Base-by-base conservation (phyloP, 2,797 vertebrate genomes). In the Sebastiscus albofasciatus region DNA sequence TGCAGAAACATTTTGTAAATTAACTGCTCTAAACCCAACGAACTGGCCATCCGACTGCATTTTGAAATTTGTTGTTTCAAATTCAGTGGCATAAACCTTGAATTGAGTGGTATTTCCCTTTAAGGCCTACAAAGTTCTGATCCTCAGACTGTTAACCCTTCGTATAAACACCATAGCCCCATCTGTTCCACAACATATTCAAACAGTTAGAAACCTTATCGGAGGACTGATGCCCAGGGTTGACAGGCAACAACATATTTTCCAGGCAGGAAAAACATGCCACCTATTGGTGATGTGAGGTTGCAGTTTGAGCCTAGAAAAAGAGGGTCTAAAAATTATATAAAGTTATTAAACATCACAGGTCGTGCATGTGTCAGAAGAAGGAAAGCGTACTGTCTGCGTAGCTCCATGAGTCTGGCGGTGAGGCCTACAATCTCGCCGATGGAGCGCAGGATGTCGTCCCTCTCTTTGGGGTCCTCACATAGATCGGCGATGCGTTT, bases 381-480 rank as follows among this genome's bases (percentile, higher is more conserved):
- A 69, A 13, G 2, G 46, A 67, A n/a, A 72, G 91, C 97, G 0
- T 96, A 99, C 98, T 97, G 97, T 92, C 94, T 96, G 46, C 98
- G 96, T 12, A 99, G 95, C 73, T 99, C 99, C 42, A 96, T 88
- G 5, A 99, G 93, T 87, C 98, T 97, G 74, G 97, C 96, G 6
- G 98, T 98, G 90, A 99, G 93, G 65, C 96, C 97, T 67, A 97
- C 96, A n/a, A 99, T 99, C 87, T 99, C 98, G n/a, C 97, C 96
- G 87, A 99, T 90, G 79, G 98, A 99, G 75, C 97, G 97, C 39
- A 99, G 95, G 87, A 99, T 99, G 87, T 99, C 99, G 9, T 99
- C 99, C 87, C 97, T 96, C 83, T 99, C 99, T 90, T 98, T 99
- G 58, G 97, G 98, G 79, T 99, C 98, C 79, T 99, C 99, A 85